Evolutionary conservation across 2,113 vertebrate genomes (phyloP), one percentile per base, ranked within the genome.

Genomic region (Alectura lathami): DNA sequence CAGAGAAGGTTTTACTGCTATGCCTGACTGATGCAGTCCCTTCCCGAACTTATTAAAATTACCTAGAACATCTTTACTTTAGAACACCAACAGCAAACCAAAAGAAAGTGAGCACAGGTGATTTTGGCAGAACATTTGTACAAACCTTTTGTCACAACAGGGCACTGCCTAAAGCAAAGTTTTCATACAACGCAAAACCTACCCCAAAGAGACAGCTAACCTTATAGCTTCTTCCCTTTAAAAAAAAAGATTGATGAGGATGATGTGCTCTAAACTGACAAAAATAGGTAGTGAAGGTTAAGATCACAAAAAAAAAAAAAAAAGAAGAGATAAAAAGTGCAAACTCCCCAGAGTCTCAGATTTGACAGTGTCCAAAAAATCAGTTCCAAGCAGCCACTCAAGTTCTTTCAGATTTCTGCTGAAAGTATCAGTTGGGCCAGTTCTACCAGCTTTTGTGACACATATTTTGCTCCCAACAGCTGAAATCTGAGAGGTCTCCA

Each of bases 41-140:
- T 57, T 53, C 5, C 24, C 32, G 16, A 54, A 2, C 34, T 79
- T 56, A 2, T 24, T n/a, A n/a, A 38, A 40, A 27, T 36, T 74
- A 53, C 60, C 47, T 32, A 63, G 16, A 68, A 47, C 16, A 86
- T 66, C 8, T 51, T 51, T 34, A 20, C 13, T 36, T 43, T 12
- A 53, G n/a, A 83, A 70, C 8, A 51, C 4, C 13, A 57, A 6
- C 3, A 86, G 30, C 43, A 81, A 70, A 23, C 6, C 2, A 18
- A 76, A 76, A 51, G 32, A 20, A 56, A 0, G 0, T 26, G 17
- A 82, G 42, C 24, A 68, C 1, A 0, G 38, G 24, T 13, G 36
- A 75, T 42, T 76, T 22, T 68, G 43, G 57, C 34, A 73, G 8
- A n/a, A 68, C 9, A 0, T 8, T 3, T 11, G 2, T 27, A 14